A percentile compares a stretch with the other conserved stretches of the same genome.
Evolutionary conservation across 2,888 invertebrate species (phyloP).

Genomic region (Troglohyphantes excavatus): DNA sequence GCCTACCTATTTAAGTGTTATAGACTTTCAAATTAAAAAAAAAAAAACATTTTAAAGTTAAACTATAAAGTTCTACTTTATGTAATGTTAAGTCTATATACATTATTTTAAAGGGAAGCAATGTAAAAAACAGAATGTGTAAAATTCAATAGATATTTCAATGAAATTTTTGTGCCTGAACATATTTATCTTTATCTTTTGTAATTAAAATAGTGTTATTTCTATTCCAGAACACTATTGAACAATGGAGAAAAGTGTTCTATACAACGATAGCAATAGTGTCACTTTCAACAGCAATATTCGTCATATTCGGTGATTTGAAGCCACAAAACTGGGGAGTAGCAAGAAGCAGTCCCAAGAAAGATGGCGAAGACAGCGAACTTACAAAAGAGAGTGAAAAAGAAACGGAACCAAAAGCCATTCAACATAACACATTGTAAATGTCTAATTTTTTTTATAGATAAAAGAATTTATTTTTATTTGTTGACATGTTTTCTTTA

Average conservation of each 20-base stretch:
- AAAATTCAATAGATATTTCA: no score
- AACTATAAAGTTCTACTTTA: no score
- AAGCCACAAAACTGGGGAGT: slow-evolving; percentile 60
- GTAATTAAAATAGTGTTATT: background rate
- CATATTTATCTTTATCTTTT: background rate
- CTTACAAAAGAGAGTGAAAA: background rate
- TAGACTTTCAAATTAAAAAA: no score
- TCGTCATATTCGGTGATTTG: slow-evolving; percentile 64
- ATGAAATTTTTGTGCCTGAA: no score
- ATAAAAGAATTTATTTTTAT: background rate
- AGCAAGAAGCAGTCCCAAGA: background rate
- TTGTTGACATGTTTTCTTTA: no score
- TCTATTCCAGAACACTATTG: slow-evolving; percentile 51
- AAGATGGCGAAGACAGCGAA: background rate
- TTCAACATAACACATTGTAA: background rate
- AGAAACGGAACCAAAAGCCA: slow-evolving; percentile 11
- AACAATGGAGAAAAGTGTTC: slow-evolving; percentile 63
- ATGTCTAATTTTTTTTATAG: background rate
- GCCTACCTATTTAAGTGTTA: no score
- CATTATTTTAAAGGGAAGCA: no score
- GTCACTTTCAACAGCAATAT: slow-evolving; percentile 45
- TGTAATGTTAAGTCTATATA: no score
- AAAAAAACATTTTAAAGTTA: no score
- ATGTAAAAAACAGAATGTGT: no score
- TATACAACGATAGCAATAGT: slow-evolving; percentile 56